Evolutionary conservation across 1,140 invertebrate genomes (phyloP).

Genomic region (Scaptodrosophila lebanonensis): DNA sequence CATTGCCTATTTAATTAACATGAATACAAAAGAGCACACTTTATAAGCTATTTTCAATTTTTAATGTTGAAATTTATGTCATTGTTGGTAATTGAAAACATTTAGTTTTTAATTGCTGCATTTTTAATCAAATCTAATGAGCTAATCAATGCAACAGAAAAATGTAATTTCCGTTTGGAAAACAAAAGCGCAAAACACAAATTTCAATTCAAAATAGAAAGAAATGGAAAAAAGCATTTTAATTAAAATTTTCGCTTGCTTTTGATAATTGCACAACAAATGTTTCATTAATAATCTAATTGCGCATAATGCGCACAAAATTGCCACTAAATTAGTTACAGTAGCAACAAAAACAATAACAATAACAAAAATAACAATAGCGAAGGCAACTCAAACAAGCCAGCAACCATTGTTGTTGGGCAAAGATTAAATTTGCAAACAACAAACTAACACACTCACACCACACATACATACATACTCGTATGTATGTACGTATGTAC

Average conservation of each 20-base stretch:
- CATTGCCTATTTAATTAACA: conserved; percentile 32
- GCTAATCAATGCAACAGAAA: conserved; percentile 59
- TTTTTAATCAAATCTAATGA: conserved; percentile 69
- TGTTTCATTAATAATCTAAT: conserved; percentile 74
- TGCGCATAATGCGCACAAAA: conserved; percentile 68
- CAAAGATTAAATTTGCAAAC: conserved; percentile 59
- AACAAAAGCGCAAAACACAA: not conserved
- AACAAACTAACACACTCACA: too few relatives aligned
- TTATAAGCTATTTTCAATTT: conserved; percentile 42
- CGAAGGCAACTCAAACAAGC: too few relatives aligned
- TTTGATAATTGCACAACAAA: conserved; percentile 66
- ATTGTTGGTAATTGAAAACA: conserved; percentile 51
- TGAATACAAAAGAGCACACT: conserved; percentile 15
- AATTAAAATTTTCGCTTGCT: conserved; percentile 55
- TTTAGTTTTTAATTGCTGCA: conserved; percentile 50
- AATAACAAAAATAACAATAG: not conserved
- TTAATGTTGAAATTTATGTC: conserved; percentile 32
- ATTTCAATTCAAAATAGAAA: conserved; percentile 3
- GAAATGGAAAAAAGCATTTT: conserved; percentile 35
- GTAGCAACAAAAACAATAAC: conserved; percentile 35
- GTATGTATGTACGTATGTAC: conserved; percentile 4
- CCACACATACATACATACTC: too few relatives aligned
- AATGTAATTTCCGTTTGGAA: conserved; percentile 56
- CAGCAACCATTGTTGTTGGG: conserved; percentile 1
- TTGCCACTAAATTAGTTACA: conserved; percentile 72